These are phyloP conservation scores for Nibea coibor DNA, from an alignment of 2,113 vertebrate species.

Conservation along the genomic window DNA sequence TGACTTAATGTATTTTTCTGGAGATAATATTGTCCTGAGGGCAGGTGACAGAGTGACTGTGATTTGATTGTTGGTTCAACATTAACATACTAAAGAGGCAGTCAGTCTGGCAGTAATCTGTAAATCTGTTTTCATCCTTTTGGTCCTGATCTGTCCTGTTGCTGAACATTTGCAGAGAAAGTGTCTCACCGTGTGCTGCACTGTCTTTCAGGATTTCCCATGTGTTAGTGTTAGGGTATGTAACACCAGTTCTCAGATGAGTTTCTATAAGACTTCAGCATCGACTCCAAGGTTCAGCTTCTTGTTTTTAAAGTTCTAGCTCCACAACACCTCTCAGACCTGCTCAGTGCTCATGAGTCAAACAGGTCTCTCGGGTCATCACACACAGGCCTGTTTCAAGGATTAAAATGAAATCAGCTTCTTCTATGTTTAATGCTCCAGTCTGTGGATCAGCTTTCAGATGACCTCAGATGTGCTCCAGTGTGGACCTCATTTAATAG, in stretches of 20 bases:
- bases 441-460: background rate
- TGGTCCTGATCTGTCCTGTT: background rate
- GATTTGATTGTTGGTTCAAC: no score
- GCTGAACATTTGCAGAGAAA: background rate
- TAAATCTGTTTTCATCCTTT: background rate
- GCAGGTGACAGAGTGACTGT: background rate
- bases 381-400: slow-evolving; percentile 12
- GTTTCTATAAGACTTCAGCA: background rate
- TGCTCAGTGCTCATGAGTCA: slow-evolving; percentile 18
- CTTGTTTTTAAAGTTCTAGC: slow-evolving; percentile 6
- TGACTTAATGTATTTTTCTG: background rate
- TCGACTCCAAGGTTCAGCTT: background rate
- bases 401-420: slow-evolving; percentile 17
- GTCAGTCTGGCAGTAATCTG: background rate
- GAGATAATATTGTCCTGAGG: background rate
- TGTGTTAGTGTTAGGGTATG: background rate
- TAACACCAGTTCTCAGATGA: background rate
- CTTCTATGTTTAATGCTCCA: background rate
- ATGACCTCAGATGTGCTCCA: background rate
- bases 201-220: background rate
- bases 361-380: slow-evolving; percentile 27
- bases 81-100: background rate
- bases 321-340: slow-evolving; percentile 6
- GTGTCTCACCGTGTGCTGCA: background rate
- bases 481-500: background rate